A percentile compares a stretch with the other conserved stretches of the same genome.
Evolutionary conservation across 92 coral and sea anemone species (phyloP).

Genomic region (Actinostola sp.): DNA sequence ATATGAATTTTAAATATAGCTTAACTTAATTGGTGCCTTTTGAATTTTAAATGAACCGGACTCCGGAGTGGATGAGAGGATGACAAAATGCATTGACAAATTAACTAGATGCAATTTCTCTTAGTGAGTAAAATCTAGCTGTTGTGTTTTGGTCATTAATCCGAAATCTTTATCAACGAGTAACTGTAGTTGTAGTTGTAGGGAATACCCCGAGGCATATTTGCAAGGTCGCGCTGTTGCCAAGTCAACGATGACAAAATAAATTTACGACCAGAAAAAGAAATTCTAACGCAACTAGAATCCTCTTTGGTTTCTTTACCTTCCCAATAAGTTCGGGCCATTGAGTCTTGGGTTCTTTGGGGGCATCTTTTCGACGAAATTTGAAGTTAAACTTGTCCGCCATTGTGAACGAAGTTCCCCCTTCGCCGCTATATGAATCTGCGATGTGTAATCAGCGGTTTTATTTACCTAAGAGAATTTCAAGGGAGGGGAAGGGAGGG

Average conservation of each 20-base stretch:
- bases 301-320: slow-evolving; percentile 41
- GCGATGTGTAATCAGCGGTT: slow-evolving; percentile 1
- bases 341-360: slow-evolving; percentile 54
- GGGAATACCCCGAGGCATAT: not conserved
- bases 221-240: not conserved
- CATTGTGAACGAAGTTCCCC: not conserved
- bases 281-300: too few species aligned
- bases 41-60: too few species aligned
- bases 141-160: too few species aligned
- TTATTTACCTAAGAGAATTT: too few species aligned
- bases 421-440: not conserved
- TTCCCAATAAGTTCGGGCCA: slow-evolving; percentile 92
- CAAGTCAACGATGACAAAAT: slow-evolving; percentile 1
- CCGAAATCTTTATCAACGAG: not conserved
- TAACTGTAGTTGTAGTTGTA: not conserved
- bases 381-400: slow-evolving; percentile 42
- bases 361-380: slow-evolving; percentile 59
- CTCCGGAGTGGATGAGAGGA: too few species aligned
- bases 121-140: too few species aligned
- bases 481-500: too few species aligned
- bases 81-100: too few species aligned
- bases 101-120: too few species aligned
- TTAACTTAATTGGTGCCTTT: too few species aligned
- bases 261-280: not conserved
- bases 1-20: too few species aligned